These are phyloP conservation scores for Mya arenaria DNA, from an alignment of 1,140 invertebrate genomes.

Conservation along the genomic window DNA sequence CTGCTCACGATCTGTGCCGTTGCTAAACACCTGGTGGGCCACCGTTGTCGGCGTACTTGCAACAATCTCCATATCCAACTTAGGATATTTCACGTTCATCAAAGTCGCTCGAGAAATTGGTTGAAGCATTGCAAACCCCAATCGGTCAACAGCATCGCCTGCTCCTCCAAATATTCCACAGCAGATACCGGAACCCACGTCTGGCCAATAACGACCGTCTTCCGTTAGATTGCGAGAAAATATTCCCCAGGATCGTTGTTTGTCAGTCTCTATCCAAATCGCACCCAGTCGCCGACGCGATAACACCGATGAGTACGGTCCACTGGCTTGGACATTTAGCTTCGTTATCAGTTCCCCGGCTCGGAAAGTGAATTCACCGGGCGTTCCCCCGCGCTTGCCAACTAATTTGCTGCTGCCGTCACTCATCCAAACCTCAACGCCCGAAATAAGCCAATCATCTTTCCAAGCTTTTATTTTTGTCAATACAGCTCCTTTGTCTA, in stretches of 20 bases:
- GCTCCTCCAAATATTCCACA: slow-evolving; percentile 1
- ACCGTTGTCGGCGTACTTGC: not conserved
- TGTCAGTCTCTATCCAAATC: not conserved
- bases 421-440: slow-evolving; percentile 2
- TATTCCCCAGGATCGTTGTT: not conserved
- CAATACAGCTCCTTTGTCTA: not conserved
- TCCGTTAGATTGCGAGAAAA: not conserved
- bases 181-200: not conserved
- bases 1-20: not conserved
- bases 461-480: slow-evolving; percentile 5
- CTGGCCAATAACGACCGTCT: not conserved
- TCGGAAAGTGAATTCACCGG: not conserved
- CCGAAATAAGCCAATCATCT: not conserved
- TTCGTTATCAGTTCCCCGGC: not conserved
- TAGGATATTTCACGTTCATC: not conserved
- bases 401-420: not conserved
- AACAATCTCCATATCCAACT: too few species aligned
- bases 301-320: too few species aligned
- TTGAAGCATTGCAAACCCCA: slow-evolving; percentile 16
- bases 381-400: not conserved
- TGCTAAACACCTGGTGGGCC: not conserved
- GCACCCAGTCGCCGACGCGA: not conserved
- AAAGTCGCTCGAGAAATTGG: not conserved
- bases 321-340: not conserved
- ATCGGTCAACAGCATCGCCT: not conserved